These are phyloP conservation scores for Ptychobarbus kaznakovi DNA, from an alignment of 2,797 vertebrate species.

Conservation along the genomic window DNA sequence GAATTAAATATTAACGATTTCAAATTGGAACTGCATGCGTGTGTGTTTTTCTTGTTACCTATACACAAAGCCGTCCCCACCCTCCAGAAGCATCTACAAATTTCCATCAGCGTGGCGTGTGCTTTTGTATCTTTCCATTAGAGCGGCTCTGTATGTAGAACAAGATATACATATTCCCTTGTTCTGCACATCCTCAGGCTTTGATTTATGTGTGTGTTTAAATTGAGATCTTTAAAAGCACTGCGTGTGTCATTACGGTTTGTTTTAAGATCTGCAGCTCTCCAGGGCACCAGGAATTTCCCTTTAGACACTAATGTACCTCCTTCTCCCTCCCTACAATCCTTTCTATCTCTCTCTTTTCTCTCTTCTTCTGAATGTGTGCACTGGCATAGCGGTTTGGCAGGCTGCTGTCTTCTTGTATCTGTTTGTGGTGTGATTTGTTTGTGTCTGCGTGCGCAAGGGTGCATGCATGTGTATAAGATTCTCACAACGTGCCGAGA, in stretches of 20 bases:
- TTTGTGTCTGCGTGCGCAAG: constrained; percentile 27
- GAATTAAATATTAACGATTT: constrained; percentile 62
- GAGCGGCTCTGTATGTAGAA: constrained; percentile 32
- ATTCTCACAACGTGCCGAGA: constrained; percentile 43
- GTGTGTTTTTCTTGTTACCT: constrained; percentile 43
- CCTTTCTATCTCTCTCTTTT: background rate
- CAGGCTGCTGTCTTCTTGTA: constrained; percentile 33
- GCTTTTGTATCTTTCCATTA: constrained; percentile 40
- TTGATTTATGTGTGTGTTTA: constrained; percentile 51
- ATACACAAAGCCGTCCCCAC: background rate
- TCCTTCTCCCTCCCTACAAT: constrained; percentile 33
- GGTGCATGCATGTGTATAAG: constrained; percentile 30
- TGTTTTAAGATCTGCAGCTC: constrained; percentile 59
- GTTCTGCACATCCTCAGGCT: constrained; percentile 28
- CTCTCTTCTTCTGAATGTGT: constrained; percentile 40
- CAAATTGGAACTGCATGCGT: constrained; percentile 43
- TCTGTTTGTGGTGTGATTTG: constrained; percentile 38
- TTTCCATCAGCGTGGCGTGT: constrained; percentile 25
- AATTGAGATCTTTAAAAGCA: constrained; percentile 52
- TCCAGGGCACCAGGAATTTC: constrained; percentile 62
- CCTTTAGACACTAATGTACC: constrained; percentile 55
- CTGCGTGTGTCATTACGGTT: constrained; percentile 49
- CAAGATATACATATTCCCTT: constrained; percentile 44
- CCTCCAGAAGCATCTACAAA: constrained; percentile 21
- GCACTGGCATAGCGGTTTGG: constrained; percentile 28